Base-by-base conservation (phyloP, 1,140 invertebrate genomes). In the Bombus breviceps region DNA sequence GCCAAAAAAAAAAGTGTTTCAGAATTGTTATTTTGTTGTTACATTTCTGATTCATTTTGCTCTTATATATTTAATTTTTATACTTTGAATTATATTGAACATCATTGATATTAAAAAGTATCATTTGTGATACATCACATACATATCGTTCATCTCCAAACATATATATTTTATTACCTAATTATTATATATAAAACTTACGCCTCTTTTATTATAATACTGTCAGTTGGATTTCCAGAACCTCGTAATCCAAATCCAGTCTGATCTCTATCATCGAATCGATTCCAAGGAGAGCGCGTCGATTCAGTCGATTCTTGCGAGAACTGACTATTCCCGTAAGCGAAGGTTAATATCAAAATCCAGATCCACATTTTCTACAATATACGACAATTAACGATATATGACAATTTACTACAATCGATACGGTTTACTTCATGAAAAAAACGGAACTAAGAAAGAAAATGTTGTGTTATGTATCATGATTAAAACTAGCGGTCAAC, bases 151-250 rank as follows among this genome's bases (percentile, higher is more conserved):
- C 12, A 22, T 53, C 47, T 22, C 6, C 18, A 53, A 53, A 22
- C 18, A 53, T 53, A 53, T 53, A 39, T 77, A 41, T 78, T 69
- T 71, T 62, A 85, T 66, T 71, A 6, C 39, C 0, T 41, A 62
- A 62, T 8, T 81, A 13, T 78, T 87, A 41, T 59, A 53, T 32
- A 15, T 32, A n/a, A 87, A 86, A 96, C 96, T 96, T 91, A 96
- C 96, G 96, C 95, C 93, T 96, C 96, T 95, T 96, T 96, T 47
- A 96, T 95, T 64, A 96, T 96, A 69, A 96, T 91, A 93, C 94
- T 96, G 41, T 96, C 95, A 66, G 71, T 88, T 71, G 80, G 71
- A 64, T 39, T 71, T 25, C 43, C 72, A 43, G 68, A 47, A 88
- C 83, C 90, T 57, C 90, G 32, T 68, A 89, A n/a, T 68, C 85